Evolutionary conservation across 2,797 vertebrate species (phyloP), one percentile per base, ranked within the genome.

Genomic region (Brachyalestes nurse): DNA sequence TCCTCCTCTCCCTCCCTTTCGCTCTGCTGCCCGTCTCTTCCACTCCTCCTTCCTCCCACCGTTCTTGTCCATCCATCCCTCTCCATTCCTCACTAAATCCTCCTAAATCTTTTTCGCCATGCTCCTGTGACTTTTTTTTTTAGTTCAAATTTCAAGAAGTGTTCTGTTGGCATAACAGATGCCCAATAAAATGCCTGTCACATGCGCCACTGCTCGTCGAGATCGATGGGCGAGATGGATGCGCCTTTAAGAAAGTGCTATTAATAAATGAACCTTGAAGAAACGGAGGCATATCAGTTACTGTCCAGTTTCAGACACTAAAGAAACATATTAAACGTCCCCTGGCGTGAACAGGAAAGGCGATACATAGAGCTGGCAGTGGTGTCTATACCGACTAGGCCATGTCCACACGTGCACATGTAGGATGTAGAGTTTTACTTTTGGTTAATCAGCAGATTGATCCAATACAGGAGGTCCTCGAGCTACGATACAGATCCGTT

Each of bases 121-220:
- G 88, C 86, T 87, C 78, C 78, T 72, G 72, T 57, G 1, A 47
- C 85, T 80, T 80, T 77, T 64, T 72, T 8, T 34, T 61, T 40
- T 55, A 51, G 72, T 74, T 34, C 82, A 83, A 80, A 89, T 91
- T 88, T 87, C 79, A 64, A 85, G 70, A 85, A 90, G 88, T 90
- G 90, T 90, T 87, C 88, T 78, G 74, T 82, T 91, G 90, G 90
- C 88, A 89, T 83, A 86, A 89, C 79, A 74, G 79, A 86, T 79
- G 84, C 85, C 89, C 77, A 91, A 86, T 92, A 90, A 90, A 87
- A 86, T 75, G 79, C 62, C 67, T 64, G 72, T 78, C 73, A 83
- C 60, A 78, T 23, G 45, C 53, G 57, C 10, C 47, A 7, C 2
- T 49, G 58, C 65, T 78, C 70, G 42, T 45, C 23, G 45, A 21